Conservation (phyloP, 2,113 vertebrate species). For the Silurus glanis region DNA sequence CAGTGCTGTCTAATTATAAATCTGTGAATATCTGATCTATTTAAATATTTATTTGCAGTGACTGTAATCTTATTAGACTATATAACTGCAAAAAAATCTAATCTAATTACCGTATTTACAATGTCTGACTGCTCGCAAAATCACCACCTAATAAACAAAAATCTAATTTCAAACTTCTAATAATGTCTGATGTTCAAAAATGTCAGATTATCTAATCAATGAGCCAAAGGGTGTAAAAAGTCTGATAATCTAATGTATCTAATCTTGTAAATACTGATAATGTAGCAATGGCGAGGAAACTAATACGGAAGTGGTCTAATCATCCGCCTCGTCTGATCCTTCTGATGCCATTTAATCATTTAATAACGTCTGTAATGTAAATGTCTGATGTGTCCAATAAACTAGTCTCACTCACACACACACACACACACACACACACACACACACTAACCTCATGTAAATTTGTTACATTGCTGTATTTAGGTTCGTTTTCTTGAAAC, state of each 20-base stretch:
- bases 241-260: background rate
- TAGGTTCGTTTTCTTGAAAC: background rate
- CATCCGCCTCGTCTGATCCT: background rate
- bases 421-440: background rate
- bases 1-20: no score
- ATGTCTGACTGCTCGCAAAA: no score
- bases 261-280: background rate
- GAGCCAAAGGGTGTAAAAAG: background rate
- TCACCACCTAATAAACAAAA: no score
- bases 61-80: no score
- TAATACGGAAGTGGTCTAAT: background rate
- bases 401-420: background rate
- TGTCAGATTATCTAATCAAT: background rate
- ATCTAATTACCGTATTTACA: no score
- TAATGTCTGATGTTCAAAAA: background rate
- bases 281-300: background rate
- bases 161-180: background rate
- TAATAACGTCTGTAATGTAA: background rate
- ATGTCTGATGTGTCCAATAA: background rate
- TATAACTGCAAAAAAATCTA: no score
- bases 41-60: no score
- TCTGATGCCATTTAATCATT: no score
- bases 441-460: background rate
- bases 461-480: background rate
- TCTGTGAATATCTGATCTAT: no score